These are phyloP conservation scores for Drosophila kanapiae DNA, from an alignment of 1,140 invertebrate species.

Conservation along the genomic window DNA sequence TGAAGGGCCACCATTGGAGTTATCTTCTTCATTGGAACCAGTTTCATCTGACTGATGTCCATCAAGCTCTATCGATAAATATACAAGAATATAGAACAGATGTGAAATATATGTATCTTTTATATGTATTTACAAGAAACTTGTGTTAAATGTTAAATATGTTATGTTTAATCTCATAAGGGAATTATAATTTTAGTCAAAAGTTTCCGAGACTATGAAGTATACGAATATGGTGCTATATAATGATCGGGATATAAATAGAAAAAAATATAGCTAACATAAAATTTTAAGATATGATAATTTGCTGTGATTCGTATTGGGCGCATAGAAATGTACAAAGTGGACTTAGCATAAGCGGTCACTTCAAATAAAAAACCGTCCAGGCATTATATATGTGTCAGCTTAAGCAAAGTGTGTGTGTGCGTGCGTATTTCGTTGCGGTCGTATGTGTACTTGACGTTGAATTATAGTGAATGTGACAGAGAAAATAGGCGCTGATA, in stretches of 20 bases:
- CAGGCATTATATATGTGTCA: conserved; percentile 8
- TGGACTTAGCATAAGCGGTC: neutral
- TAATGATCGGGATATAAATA: too few species aligned
- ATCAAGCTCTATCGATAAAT: conserved; percentile 86
- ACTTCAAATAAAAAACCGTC: conserved; percentile 54
- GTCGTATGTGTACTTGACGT: conserved; percentile 58
- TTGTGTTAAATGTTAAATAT: too few species aligned
- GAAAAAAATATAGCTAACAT: too few species aligned
- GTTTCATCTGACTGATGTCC: conserved; percentile 91
- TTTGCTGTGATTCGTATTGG: too few species aligned
- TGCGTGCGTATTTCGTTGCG: neutral
- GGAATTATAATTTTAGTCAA: too few species aligned
- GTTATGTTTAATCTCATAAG: too few species aligned
- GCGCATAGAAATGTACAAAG: neutral
- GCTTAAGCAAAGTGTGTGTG: conserved; percentile 27
- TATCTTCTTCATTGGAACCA: conserved; percentile 90
- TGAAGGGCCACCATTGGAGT: conserved; percentile 90
- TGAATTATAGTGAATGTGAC: conserved; percentile 72
- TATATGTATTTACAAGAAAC: too few species aligned
- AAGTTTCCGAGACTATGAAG: too few species aligned
- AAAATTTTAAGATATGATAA: too few species aligned
- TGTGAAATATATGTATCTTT: neutral
- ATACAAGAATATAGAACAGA: neutral
- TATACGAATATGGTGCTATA: too few species aligned
- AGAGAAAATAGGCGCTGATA: conserved; percentile 73